Percentiles rank a stretch among this genome's conserved stretches.
phyloP scores from a whole-genome alignment of 2,888 invertebrate genomes.

The Conistra vaccinii region DNA sequence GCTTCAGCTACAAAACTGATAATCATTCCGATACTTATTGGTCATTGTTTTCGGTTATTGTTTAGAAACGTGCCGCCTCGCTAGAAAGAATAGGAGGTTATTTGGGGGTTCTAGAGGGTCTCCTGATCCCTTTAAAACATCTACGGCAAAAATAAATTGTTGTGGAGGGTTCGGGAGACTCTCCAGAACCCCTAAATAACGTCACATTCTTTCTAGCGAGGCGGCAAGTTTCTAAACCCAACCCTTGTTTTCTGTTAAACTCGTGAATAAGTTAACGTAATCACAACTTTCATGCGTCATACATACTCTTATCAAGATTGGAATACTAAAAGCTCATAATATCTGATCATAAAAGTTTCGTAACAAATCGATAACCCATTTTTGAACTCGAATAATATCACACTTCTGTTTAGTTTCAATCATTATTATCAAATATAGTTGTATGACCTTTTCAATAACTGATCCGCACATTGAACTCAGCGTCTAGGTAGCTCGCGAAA shows the following conservation, averaged over 20 bases:
- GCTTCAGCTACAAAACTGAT: not conserved
- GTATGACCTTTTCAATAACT: not conserved
- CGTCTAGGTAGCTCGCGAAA: no score
- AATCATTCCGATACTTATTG: no score
- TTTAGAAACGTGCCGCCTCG: no score
- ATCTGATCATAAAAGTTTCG: slow-evolving; percentile 22
- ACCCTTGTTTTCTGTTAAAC: no score
- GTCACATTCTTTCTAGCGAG: no score
- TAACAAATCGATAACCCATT: slow-evolving; percentile 20
- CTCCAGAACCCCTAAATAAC: no score
- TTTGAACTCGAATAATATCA: not conserved
- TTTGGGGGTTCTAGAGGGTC: no score
- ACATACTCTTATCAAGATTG: slow-evolving; percentile 15
- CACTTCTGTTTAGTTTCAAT: not conserved
- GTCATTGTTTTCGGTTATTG: not conserved
- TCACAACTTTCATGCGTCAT: slow-evolving; percentile 4
- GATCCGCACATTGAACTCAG: slow-evolving; percentile 5
- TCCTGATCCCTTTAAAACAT: no score
- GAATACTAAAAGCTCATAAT: slow-evolving; percentile 14
- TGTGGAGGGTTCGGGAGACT: no score
- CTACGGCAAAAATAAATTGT: no score
- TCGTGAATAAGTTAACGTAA: not conserved
- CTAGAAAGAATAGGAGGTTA: no score
- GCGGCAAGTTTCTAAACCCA: no score
- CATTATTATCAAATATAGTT: slow-evolving; percentile 5